phyloP scores from a whole-genome alignment of 2,797 vertebrate species.

The Enteromius fasciolatus region DNA sequence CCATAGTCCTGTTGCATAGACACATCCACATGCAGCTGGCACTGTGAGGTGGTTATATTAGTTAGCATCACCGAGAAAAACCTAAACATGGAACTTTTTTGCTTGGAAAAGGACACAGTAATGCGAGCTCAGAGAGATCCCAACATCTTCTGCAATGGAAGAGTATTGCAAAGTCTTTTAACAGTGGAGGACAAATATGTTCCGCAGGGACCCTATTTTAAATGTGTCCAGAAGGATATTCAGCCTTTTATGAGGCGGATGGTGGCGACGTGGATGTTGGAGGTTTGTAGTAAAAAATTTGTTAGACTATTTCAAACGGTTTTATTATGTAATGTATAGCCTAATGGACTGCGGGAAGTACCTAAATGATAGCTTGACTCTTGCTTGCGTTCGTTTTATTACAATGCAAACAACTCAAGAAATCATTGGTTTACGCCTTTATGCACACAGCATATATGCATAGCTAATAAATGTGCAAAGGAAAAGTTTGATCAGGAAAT shows the following conservation, averaged over 20 bases:
- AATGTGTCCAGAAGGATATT: conserved; percentile 92
- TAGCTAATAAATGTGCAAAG: neutral
- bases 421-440: neutral
- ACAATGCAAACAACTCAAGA: neutral
- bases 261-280: conserved; percentile 96
- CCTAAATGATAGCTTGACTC: neutral
- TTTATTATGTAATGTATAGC: conserved; percentile 5
- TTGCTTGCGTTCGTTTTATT: neutral
- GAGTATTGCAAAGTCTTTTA: conserved; percentile 90
- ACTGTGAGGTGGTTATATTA: conserved; percentile 58
- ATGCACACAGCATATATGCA: neutral
- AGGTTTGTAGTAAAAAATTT: conserved; percentile 79
- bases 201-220: conserved; percentile 90
- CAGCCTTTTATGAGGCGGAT: conserved; percentile 93
- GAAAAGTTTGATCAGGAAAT: neutral
- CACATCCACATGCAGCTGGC: conserved; percentile 57
- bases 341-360: neutral
- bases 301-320: neutral
- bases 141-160: conserved; percentile 86
- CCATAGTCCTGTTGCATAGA: conserved; percentile 60
- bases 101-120: conserved; percentile 83
- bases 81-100: conserved; percentile 77
- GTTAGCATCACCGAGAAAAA: conserved; percentile 49
- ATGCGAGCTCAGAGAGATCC: conserved; percentile 87
- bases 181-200: conserved; percentile 91